Conservation (phyloP, 2,797 vertebrate genomes). For the Furcifer pardalis region DNA sequence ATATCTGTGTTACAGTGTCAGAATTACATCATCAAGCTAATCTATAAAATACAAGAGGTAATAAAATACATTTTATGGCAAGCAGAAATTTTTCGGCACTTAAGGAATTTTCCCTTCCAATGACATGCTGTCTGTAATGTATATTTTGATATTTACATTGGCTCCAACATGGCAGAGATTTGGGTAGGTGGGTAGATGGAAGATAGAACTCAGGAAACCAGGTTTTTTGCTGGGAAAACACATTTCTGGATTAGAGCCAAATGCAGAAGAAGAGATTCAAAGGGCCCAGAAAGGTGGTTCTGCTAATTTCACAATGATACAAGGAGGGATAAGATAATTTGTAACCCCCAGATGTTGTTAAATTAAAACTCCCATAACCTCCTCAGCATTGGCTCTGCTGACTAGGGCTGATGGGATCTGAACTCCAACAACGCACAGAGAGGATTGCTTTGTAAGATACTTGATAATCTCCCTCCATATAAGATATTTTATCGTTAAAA, state of each 20-base stretch:
- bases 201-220: slow-evolving; percentile 43
- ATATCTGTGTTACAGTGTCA: no score
- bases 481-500: no score
- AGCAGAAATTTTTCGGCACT: no score
- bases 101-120: no score
- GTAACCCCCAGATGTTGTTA: background rate
- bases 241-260: background rate
- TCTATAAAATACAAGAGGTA: no score
- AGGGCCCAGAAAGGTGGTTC: background rate
- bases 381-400: background rate
- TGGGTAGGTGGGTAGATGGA: background rate
- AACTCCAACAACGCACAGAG: background rate
- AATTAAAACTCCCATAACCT: background rate
- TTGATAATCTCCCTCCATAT: no score
- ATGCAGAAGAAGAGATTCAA: background rate
- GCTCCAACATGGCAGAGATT: slow-evolving; percentile 47
- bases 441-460: background rate
- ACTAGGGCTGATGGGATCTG: background rate
- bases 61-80: no score
- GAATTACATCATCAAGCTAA: no score
- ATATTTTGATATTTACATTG: background rate
- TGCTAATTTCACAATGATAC: background rate
- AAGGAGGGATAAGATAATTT: background rate
- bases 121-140: no score
- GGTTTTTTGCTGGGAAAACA: slow-evolving; percentile 44